Percentiles rank a stretch among this genome's conserved stretches.
Conservation (phyloP, 2,113 vertebrate genomes). For the human (Homo sapiens) region DNA sequence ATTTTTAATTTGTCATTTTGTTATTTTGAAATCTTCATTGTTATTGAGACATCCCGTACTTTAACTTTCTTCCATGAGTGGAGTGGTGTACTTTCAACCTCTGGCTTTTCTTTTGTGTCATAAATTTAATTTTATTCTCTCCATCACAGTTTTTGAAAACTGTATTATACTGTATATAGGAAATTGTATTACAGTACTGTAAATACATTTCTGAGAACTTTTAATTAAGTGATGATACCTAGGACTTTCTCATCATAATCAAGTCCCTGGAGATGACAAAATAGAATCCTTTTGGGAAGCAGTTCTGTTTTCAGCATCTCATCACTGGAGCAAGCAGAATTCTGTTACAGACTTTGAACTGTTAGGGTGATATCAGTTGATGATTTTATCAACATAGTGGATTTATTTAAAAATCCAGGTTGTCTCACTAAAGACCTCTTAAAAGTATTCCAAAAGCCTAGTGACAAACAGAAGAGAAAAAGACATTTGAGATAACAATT, state of each 20-base stretch:
- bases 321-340: not conserved
- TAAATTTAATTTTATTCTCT: not conserved
- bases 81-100: not conserved
- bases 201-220: conserved; percentile 69
- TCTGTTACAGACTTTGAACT: conserved; percentile 38
- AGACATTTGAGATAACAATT: not conserved
- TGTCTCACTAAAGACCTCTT: not conserved
- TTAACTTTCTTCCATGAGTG: not conserved
- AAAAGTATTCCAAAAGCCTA: conserved; percentile 9
- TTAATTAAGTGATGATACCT: conserved; percentile 66
- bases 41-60: not conserved
- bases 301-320: conserved; percentile 57
- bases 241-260: conserved; percentile 19
- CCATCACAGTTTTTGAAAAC: not conserved
- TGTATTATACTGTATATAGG: not conserved
- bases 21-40: not conserved
- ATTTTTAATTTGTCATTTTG: not conserved
- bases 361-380: not conserved
- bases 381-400: not conserved
- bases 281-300: not conserved
- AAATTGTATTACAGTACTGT: conserved; percentile 38
- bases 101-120: not conserved
- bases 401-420: not conserved
- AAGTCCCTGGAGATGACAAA: conserved; percentile 47
- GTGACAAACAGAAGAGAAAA: not conserved